Evolutionary conservation across 2,113 vertebrate species (phyloP).

Genomic region (Clinocottus analis): DNA sequence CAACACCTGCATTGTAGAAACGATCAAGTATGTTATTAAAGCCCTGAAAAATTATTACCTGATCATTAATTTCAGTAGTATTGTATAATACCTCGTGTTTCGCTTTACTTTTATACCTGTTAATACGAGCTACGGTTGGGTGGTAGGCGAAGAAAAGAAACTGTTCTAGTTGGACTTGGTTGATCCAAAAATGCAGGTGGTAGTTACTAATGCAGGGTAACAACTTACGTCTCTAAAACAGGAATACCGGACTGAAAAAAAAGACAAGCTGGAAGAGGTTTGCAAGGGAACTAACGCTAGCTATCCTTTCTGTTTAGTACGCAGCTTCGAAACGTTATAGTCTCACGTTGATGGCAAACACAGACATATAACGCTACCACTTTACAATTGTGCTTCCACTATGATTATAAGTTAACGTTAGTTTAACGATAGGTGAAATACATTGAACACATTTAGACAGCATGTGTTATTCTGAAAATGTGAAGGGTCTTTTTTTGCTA

Average conservation of each 20-base stretch:
- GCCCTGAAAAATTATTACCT: not conserved
- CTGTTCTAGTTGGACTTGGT: no score
- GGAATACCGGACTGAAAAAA: no score
- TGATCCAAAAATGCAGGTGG: not conserved
- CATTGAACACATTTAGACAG: not conserved
- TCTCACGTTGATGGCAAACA: not conserved
- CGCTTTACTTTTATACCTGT: no score
- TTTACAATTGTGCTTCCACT: not conserved
- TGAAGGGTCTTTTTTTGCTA: not conserved
- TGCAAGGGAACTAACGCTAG: not conserved
- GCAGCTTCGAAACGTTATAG: not conserved
- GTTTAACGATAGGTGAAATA: not conserved
- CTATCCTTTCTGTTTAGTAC: not conserved
- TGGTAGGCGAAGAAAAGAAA: no score
- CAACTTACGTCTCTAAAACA: not conserved
- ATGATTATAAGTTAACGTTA: not conserved
- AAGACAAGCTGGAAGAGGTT: not conserved
- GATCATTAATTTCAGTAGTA: not conserved
- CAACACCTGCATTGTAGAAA: not conserved
- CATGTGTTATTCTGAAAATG: not conserved
- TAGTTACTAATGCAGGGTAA: not conserved
- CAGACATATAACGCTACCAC: not conserved
- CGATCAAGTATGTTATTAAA: slow-evolving; percentile 6
- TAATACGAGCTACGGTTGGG: no score
- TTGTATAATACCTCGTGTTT: not conserved